A percentile compares a stretch with the other conserved stretches of the same genome.
phyloP scores from a whole-genome alignment of 2,797 vertebrate genomes.

The Coregonus ussuriensis region DNA sequence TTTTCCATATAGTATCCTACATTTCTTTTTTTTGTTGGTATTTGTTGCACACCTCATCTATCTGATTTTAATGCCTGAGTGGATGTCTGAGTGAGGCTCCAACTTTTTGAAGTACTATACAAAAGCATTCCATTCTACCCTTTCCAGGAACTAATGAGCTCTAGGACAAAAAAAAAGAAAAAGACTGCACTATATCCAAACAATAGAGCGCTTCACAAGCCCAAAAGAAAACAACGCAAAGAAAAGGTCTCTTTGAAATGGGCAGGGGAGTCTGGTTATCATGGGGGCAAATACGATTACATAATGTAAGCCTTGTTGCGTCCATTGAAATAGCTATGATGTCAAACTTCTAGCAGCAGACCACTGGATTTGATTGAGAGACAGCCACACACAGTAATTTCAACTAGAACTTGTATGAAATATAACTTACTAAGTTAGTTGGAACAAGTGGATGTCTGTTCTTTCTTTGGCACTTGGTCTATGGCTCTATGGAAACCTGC shows the following conservation, averaged over 20 bases:
- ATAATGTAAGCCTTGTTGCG: not conserved
- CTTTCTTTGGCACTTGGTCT: too few species aligned
- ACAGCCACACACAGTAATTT: not conserved
- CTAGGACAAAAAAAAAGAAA: not conserved
- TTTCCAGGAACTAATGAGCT: not conserved
- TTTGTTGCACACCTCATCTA: too few species aligned
- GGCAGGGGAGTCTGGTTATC: not conserved
- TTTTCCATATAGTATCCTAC: too few species aligned
- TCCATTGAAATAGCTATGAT: not conserved
- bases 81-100: not conserved
- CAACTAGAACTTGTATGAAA: not conserved
- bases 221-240: not conserved
- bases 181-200: not conserved
- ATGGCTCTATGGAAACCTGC: too few species aligned
- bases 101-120: not conserved
- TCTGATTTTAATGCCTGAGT: not conserved
- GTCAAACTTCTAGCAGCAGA: not conserved
- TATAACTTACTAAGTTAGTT: too few species aligned
- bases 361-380: not conserved
- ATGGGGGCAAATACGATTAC: not conserved
- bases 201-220: not conserved
- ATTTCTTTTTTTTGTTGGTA: too few species aligned
- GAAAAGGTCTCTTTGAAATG: not conserved
- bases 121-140: constrained; percentile 1
- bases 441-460: too few species aligned